Evolutionary conservation across 1,140 invertebrate species (phyloP), one percentile per base, ranked within the genome.

Genomic region (Trissolcus basalis): DNA sequence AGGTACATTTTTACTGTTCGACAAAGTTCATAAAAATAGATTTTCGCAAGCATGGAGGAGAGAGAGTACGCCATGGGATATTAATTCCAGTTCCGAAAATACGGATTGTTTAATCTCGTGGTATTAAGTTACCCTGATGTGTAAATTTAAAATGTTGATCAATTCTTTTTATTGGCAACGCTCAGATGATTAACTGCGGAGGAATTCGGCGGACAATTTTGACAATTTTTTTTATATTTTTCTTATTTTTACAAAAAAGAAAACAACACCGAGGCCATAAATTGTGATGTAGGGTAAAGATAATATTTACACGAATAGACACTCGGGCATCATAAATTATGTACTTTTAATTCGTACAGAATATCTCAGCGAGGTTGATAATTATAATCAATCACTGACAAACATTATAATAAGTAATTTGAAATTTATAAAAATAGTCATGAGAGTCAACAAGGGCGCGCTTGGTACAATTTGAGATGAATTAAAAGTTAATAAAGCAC

Each of bases 131-230:
- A 50, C 68, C 13, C 16, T 56, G 32, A 48, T 4, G 27, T 63
- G 39, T 63, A 58, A 61, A 70, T 71, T 63, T 71, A 61, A 71
- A 71, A 63, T 27, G 19, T 56, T 55, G 50, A 63, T 71, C 36
- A 58, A 51, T 51, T 71, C 33, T 71, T 51, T 39, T 39, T 11
- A 39, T 12, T 47, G 35, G 60, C 60, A 15, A 50, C 33, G 55
- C 50, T 50, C 12, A 35, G 44, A 58, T 67, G 54, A 69, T 60
- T 59, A 69, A 69, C 56, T 56, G 32, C 12, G 8, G 19, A 11
- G 13, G 27, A 15, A 44, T 33, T 58, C 36, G 35, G 9, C 12
- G 15, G 1, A 11, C n/a, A 73, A 15, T 43, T 55, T 59, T 64
- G 10, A 27, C 19, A 27, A 27, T 27, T 51, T 16, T 27, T 53